Evolutionary conservation across 2,888 invertebrate genomes (phyloP), one percentile per base, ranked within the genome.

Genomic region (Apeira syringaria): DNA sequence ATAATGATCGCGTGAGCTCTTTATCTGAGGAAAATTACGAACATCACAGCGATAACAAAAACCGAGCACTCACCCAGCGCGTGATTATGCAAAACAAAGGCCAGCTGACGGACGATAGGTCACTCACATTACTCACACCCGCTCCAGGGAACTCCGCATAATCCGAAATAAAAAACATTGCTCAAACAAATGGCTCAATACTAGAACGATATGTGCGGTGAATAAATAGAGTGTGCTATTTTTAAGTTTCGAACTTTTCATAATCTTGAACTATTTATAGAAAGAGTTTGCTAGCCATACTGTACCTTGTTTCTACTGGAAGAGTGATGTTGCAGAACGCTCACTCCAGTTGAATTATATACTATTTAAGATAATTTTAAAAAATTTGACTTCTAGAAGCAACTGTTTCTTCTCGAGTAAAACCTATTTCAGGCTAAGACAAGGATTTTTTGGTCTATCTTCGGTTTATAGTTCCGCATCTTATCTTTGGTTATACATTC

Each of bases 1-100:
- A n/a, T n/a, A n/a, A n/a, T 24, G 20, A 25, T 8, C 15, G 24
- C 7, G 24, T 24, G 8, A 33, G 24, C 24, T 33, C 33, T 25
- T 33, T 33, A 33, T 33, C 33, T 34, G 17, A 27, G 34, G 42
- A 30, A 35, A 42, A 12, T 26, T 35, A 35, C 17, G 7, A 29
- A 12, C 24, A 26, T 39, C 27, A 28, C 11, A 13, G 15, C 6
- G 27, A 20, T 32, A 32, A 22, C 12, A 27, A 5, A 12, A 24
- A 20, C 6, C 2, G 24, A 8, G 25, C 30, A 42, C 30, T 26
- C 35, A 8, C n/a, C n/a, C 18, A 11, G 2, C 28, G 37, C 43
- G 31, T 43, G 36, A 11, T 36, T 27, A 13, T 20, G 17, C 34
- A 28, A 7, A 29, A 44, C 38, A 45, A 30, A 38, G 42, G 29